Conservation (phyloP, 2,888 invertebrate genomes). For the Aspidiotus destructor region DNA sequence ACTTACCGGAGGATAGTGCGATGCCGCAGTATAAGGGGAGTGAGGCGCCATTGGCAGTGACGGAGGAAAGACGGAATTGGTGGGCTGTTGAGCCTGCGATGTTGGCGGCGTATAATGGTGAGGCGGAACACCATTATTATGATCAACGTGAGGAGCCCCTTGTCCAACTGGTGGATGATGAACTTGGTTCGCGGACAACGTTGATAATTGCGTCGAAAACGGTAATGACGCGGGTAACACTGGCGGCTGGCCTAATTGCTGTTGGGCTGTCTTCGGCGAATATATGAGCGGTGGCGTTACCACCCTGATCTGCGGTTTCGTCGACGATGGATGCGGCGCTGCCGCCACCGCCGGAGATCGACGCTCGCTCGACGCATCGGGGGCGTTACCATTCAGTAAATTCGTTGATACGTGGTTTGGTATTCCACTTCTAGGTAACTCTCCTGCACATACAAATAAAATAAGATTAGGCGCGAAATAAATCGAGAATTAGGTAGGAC, state of each 20-base stretch:
- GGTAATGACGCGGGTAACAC: slow-evolving; percentile 31
- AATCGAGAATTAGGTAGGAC: too few relatives aligned
- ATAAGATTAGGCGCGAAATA: not conserved
- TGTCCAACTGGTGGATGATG: slow-evolving; percentile 30
- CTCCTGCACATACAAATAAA: slow-evolving; percentile 12
- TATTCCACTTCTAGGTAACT: slow-evolving; percentile 21
- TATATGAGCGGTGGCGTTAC: slow-evolving; percentile 18
- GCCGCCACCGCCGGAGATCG: slow-evolving; percentile 14
- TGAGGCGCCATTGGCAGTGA: slow-evolving; percentile 1
- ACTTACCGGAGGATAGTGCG: slow-evolving; percentile 15
- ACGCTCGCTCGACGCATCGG: slow-evolving; percentile 13
- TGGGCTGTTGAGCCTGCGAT: not conserved
- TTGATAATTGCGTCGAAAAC: slow-evolving; percentile 9
- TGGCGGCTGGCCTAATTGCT: slow-evolving; percentile 22
- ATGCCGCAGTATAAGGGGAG: slow-evolving; percentile 6
- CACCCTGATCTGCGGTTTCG: slow-evolving; percentile 19
- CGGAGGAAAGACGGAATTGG: not conserved
- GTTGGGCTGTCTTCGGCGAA: slow-evolving; percentile 18
- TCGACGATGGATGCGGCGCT: slow-evolving; percentile 5
- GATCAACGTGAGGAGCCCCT: slow-evolving; percentile 20
- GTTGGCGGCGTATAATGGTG: slow-evolving; percentile 17
- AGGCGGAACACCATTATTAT: slow-evolving; percentile 24
- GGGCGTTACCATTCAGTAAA: slow-evolving; percentile 15
- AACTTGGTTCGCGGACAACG: slow-evolving; percentile 32
- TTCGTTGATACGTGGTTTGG: slow-evolving; percentile 12